A percentile compares a stretch with the other conserved stretches of the same genome.
These are phyloP conservation scores for Sebastes minor DNA, from an alignment of 2,797 vertebrate genomes.

Conservation along the genomic window DNA sequence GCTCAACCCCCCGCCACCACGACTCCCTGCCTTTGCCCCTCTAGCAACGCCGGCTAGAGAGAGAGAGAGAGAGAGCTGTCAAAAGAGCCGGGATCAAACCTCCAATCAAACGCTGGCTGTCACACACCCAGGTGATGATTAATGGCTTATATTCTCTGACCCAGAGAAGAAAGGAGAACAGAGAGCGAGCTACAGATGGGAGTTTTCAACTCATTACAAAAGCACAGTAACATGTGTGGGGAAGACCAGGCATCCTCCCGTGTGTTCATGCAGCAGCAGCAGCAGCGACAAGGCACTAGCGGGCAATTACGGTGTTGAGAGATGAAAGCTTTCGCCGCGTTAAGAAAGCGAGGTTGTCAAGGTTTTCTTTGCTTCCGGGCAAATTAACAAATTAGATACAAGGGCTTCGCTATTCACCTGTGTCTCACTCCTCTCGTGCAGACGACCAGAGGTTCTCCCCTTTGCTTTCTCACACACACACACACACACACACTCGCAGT, in stretches of 20 bases:
- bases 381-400: conserved; percentile 72
- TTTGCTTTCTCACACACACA: conserved; percentile 7
- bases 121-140: conserved; percentile 83
- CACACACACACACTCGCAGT: conserved; percentile 42
- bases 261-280: conserved; percentile 28
- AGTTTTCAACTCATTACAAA: conserved; percentile 78
- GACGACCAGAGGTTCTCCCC: conserved; percentile 35
- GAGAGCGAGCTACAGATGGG: conserved; percentile 71
- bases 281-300: conserved; percentile 34
- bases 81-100: conserved; percentile 73
- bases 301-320: conserved; percentile 51
- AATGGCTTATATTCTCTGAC: conserved; percentile 84
- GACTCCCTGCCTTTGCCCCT: conserved; percentile 64
- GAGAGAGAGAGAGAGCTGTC: conserved; percentile 70
- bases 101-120: conserved; percentile 76
- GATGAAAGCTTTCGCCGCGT: conserved; percentile 69
- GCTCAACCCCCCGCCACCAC: conserved; percentile 27
- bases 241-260: conserved; percentile 57
- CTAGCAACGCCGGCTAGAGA: conserved; percentile 56
- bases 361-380: conserved; percentile 59
- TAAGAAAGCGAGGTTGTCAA: conserved; percentile 38
- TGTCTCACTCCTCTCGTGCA: conserved; percentile 38
- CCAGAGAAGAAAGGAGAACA: conserved; percentile 74
- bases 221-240: conserved; percentile 75
- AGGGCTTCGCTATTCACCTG: conserved; percentile 62